phyloP scores from a whole-genome alignment of 2,888 invertebrate species.

The Amphimallon solstitiale region DNA sequence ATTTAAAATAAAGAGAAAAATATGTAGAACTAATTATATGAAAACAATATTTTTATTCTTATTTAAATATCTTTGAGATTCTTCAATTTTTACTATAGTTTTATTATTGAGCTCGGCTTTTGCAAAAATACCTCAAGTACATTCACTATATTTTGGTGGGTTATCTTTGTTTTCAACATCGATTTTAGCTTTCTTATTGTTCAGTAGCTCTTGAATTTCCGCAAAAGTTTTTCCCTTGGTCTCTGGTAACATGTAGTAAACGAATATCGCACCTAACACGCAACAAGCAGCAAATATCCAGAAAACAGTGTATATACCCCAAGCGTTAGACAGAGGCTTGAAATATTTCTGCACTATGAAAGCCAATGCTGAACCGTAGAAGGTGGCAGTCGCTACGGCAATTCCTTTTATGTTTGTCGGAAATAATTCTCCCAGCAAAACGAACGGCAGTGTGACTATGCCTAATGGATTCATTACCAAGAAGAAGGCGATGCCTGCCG shows the following conservation, averaged over 20 bases:
- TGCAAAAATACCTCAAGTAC: no score
- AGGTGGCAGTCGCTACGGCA: slow-evolving; percentile 69
- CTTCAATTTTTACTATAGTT: no score
- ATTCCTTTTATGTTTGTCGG: slow-evolving; percentile 71
- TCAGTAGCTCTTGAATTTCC: slow-evolving; percentile 71
- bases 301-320: slow-evolving; percentile 70
- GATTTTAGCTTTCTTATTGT: no score
- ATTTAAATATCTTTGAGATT: no score
- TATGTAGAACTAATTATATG: no score
- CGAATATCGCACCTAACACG: slow-evolving; percentile 67
- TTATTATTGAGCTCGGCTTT: no score
- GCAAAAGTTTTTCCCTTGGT: slow-evolving; percentile 72
- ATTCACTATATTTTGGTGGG: no score
- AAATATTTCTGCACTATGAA: slow-evolving; percentile 71
- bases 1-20: no score
- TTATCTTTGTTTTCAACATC: no score
- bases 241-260: slow-evolving; percentile 69
- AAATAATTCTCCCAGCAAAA: slow-evolving; percentile 72
- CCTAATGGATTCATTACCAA: slow-evolving; percentile 71
- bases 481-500: slow-evolving; percentile 68
- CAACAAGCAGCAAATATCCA: slow-evolving; percentile 68
- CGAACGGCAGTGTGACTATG: slow-evolving; percentile 70
- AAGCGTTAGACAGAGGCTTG: slow-evolving; percentile 66
- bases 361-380: slow-evolving; percentile 67
- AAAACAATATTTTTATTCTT: no score